Evolutionary conservation across 2,888 invertebrate species (phyloP), one percentile per base, ranked within the genome.

Genomic region (Sacculina carcini): DNA sequence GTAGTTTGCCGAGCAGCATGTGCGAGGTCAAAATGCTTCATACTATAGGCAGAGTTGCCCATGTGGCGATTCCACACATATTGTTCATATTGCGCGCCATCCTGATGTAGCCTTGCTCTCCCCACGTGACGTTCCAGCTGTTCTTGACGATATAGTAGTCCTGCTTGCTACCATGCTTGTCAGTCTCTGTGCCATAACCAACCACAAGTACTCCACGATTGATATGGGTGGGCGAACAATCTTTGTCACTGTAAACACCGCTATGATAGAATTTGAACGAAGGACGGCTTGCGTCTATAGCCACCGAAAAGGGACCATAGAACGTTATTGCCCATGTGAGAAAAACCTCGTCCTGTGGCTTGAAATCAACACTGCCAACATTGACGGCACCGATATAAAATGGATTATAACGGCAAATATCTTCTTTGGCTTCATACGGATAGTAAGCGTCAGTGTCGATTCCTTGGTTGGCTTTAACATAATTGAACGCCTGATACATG

Each of bases 401-500:
- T 4, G n/a, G 28, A 19, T 44, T 29, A 28, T 44, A 44, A 9
- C 29, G 26, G 28, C 44, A 44, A 16, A 7, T 28, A 28, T 28
- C 28, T 16, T 44, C 16, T 2, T 26, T 44, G n/a, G 70, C 85
- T 64, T 79, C 78, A 65, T 92, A 94, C 0, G 86, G 83, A 66
- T 94, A 94, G 2, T 75, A 69, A 53, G 71, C 71, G 67, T 92
- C 90, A 1, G 84, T 87, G 65, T 90, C 89, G 60, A 94, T 73
- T 56, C 92, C 92, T 50, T 72, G 72, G 65, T 86, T 86, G 53
- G 77, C 76, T 38, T 76, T 78, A 59, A 86, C 74, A 63, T 85
- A 86, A 61, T 74, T 69, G 73, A 86, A 87, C 52, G 86, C 85
- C 62, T 79, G 73, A 68, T 85, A 82, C 76, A 77, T 76, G 34